Base-by-base conservation (phyloP, 2,797 vertebrate species). In the Pteropus rufus region DNA sequence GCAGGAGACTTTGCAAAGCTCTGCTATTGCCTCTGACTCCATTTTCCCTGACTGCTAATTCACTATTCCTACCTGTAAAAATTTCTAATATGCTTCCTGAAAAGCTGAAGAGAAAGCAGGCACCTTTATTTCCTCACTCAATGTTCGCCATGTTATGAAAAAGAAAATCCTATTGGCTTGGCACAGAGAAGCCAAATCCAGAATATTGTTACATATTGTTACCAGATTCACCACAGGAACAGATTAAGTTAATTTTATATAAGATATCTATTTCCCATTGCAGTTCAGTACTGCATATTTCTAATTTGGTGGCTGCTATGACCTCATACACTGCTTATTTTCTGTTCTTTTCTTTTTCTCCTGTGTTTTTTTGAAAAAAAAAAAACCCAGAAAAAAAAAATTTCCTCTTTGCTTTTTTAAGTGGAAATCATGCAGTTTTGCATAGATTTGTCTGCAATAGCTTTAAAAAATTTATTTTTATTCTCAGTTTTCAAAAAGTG, bases 31-130 rank as follows among this genome's bases (percentile, higher is more conserved):
- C 58, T 85, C 87, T 96, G 93, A 93, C 97, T 98, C 96, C 96
- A 98, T 98, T 97, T 97, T 94, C 89, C 72, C 52, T 94, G 73
- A 79, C 85, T 96, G 93, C 73, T 82, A 93, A 96, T 94, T 94
- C 76, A 69, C 52, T 54, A 29, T 69, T 91, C 64, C 58, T 96
- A 97, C 87, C 93, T 97, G 80, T 72, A 87, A 90, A 90, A 34
- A 90, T 93, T 85, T 90, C 52, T 88, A 95, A 96, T 77, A 73
- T 60, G 88, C 75, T 96, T 93, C 73, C 86, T 69, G 91, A 96
- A 95, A 96, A 96, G 80, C 80, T 87, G 31, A 87, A 69, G 91
- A 91, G 86, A 96, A 94, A 93, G 80, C 60, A 86, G 94, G 72
- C 69, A 87, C 77, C 69, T 96, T 97, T 82, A 75, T 96, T 95